Evolutionary conservation across 1,140 invertebrate species (phyloP).

Genomic region (Arctopsyche grandis): DNA sequence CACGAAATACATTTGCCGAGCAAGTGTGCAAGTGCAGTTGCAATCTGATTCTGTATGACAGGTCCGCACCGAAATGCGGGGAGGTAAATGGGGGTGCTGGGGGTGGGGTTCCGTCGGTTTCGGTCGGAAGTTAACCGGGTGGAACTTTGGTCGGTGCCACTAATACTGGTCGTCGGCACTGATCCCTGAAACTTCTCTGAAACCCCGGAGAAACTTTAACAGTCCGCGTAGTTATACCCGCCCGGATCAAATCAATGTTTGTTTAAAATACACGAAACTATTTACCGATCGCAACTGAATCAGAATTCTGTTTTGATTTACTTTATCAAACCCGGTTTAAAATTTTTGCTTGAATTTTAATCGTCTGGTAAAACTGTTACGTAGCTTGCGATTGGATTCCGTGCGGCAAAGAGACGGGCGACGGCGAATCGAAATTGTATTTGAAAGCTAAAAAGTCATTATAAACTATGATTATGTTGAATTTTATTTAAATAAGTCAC

Average conservation of each 20-base stretch:
- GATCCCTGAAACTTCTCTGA: background rate
- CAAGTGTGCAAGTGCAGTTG: constrained; percentile 25
- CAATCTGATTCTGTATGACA: constrained; percentile 50
- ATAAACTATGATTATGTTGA: too few relatives aligned
- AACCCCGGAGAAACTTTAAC: background rate
- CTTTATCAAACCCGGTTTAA: too few relatives aligned
- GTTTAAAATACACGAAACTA: constrained; percentile 16
- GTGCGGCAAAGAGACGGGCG: too few relatives aligned
- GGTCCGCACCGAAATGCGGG: background rate
- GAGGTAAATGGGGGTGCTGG: too few relatives aligned
- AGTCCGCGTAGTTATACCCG: background rate
- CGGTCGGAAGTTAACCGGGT: constrained; percentile 9
- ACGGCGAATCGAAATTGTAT: too few relatives aligned
- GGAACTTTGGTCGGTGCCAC: background rate
- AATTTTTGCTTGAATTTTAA: too few relatives aligned
- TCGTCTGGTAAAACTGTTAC: too few relatives aligned
- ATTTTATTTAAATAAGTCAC: too few relatives aligned
- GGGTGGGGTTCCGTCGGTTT: constrained; percentile 16
- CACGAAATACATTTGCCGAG: constrained; percentile 46
- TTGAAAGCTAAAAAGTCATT: too few relatives aligned
- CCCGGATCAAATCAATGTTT: constrained; percentile 27
- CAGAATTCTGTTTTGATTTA: too few relatives aligned
- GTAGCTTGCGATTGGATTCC: too few relatives aligned
- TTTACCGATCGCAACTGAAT: background rate
- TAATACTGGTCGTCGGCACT: background rate